Evolutionary conservation across 2,888 invertebrate genomes (phyloP).

Genomic region (Geophilus truncorum): DNA sequence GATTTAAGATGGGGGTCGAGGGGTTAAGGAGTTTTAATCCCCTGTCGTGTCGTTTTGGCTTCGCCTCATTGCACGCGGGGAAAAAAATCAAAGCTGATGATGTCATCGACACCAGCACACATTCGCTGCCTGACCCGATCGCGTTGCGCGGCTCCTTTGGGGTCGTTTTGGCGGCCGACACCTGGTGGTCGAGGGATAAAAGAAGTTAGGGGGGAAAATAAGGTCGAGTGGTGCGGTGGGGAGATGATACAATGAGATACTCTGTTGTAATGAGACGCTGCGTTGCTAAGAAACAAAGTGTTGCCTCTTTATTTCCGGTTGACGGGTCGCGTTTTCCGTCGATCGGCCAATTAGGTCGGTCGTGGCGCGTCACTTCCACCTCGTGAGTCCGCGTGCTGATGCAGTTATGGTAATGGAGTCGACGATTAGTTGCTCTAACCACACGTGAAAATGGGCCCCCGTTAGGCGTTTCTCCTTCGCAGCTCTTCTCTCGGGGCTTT

Average conservation of each 20-base stretch:
- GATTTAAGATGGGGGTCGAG: conserved; percentile 20
- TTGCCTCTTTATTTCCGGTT: background rate
- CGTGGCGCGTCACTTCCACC: background rate
- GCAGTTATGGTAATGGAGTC: conserved; percentile 29
- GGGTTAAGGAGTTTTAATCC: conserved; percentile 22
- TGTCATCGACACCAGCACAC: conserved; percentile 26
- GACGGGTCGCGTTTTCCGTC: conserved; percentile 10
- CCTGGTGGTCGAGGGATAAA: conserved; percentile 40
- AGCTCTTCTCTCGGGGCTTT: background rate
- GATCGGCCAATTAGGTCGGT: conserved; percentile 27
- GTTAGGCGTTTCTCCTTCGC: background rate
- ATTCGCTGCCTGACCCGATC: background rate
- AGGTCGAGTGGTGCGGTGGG: background rate
- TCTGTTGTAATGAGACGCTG: conserved; percentile 18
- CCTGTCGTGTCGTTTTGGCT: conserved; percentile 23
- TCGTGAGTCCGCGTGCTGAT: conserved; percentile 2
- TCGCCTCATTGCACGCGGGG: background rate
- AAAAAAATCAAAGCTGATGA: conserved; percentile 19
- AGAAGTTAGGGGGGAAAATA: background rate
- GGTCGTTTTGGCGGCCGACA: conserved; percentile 55
- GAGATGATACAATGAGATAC: conserved; percentile 11
- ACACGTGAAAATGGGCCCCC: conserved; percentile 18
- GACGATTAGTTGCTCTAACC: conserved; percentile 30
- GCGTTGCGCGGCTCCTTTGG: conserved; percentile 50
- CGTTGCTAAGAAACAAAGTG: conserved; percentile 25